Percentiles rank a stretch among this genome's conserved stretches.
Evolutionary conservation across 2,888 invertebrate genomes (phyloP).

Genomic region (Synanthedon vespiformis): DNA sequence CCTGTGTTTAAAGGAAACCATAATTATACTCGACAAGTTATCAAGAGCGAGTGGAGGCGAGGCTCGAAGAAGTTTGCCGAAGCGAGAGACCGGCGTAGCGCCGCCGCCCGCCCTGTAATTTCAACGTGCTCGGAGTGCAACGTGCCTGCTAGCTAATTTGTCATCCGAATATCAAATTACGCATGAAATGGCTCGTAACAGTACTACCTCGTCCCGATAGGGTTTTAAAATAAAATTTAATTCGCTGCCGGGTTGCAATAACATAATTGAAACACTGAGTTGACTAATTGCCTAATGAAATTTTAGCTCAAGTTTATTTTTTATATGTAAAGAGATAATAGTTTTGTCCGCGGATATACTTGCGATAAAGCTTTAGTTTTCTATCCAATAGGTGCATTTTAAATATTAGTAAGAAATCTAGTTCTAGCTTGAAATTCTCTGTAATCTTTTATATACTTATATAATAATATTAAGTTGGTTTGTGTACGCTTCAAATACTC

Average conservation of each 20-base stretch:
- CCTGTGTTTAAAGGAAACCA: constrained; percentile 41
- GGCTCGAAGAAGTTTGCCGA: background rate
- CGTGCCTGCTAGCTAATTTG: constrained; percentile 53
- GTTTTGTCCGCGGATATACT: too few species aligned
- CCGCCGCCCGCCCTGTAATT: constrained; percentile 50
- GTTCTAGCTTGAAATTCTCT: too few species aligned
- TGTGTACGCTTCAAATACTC: too few species aligned
- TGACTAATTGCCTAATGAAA: background rate
- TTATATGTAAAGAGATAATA: too few species aligned
- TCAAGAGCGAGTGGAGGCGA: constrained; percentile 11
- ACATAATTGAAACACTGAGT: constrained; percentile 21
- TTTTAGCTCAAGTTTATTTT: too few species aligned
- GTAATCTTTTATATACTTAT: too few species aligned
- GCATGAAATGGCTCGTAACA: constrained; percentile 61
- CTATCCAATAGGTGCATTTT: too few species aligned
- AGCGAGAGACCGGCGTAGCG: constrained; percentile 7
- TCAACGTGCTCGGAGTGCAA: constrained; percentile 32
- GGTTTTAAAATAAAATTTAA: constrained; percentile 60
- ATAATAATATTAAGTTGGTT: too few species aligned
- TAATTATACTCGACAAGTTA: constrained; percentile 46
- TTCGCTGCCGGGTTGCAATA: constrained; percentile 39
- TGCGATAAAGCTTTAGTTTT: too few species aligned
- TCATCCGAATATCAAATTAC: constrained; percentile 68
- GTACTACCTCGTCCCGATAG: constrained; percentile 43
- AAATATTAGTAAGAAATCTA: too few species aligned